Evolutionary conservation across 1,140 invertebrate genomes (phyloP), one percentile per base, ranked within the genome.

Genomic region (Drosophila parvula): DNA sequence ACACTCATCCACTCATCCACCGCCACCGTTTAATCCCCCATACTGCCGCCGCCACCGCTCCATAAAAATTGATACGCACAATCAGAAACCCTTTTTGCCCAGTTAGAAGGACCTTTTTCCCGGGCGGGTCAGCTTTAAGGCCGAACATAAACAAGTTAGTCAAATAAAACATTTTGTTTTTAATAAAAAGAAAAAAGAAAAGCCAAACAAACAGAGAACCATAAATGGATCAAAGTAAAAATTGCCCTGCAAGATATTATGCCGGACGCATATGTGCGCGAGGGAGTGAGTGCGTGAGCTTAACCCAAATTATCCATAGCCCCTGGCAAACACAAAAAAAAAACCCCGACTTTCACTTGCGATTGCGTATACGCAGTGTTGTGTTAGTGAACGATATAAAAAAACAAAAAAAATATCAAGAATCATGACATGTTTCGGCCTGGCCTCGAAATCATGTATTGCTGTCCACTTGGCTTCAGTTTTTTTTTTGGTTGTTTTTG

Each of bases 151-250:
- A 76, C 74, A 77, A 77, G 74, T 77, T 58, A 77, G 74, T 62
- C 69, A 82, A 77, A 83, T 86, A 86, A 86, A 86, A 88, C 84
- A 88, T 88, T 86, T 86, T 79, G 79, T 88, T 88, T 88, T 88
- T 86, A 88, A 79, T 88, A 86, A 86, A 85, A 84, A 86, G 14
- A 22, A 53, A 9, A 3, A 7, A 6, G n/a, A 55, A 36, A 53
- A 22, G 64, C 48, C 68, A 74, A 81, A 75, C 69, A 79, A 82
- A 86, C 79, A 81, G 43, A 36, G 51, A 47, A 63, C 44, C 70
- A 50, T 74, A 85, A 85, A 88, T 82, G 70, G 82, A 88, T 88
- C 83, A 86, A 86, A 86, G 82, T 77, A 74, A 86, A 75, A 88
- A 88, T 79, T 76, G 56, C 44, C 47, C 65, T 14, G 45, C 69